A percentile compares a stretch with the other conserved stretches of the same genome.
phyloP scores from a whole-genome alignment of 1,140 invertebrate species.

The Euborellia annulipes region DNA sequence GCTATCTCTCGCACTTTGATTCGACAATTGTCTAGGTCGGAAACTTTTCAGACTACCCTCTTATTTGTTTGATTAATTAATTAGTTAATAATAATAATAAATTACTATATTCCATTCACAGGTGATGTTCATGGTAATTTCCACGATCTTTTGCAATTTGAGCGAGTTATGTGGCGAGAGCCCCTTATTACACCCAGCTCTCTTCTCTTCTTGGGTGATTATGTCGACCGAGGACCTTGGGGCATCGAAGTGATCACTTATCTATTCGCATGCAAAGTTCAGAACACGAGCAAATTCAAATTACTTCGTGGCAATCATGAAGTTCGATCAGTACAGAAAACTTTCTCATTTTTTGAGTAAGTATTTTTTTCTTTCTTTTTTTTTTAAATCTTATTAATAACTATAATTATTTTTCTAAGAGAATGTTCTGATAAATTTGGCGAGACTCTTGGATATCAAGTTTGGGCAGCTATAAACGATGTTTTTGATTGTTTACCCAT shows the following conservation, averaged over 20 bases:
- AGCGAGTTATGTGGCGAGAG: constrained; percentile 41
- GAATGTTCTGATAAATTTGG: constrained; percentile 51
- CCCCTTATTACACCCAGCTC: constrained; percentile 37
- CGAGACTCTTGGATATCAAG: constrained; percentile 34
- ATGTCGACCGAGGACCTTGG: constrained; percentile 43
- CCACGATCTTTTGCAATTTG: constrained; percentile 39
- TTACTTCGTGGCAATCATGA: constrained; percentile 50
- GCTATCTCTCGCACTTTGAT: too few relatives aligned
- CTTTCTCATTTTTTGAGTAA: constrained; percentile 52
- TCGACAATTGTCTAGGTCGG: too few relatives aligned
- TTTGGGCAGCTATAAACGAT: constrained; percentile 52
- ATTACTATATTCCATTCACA: constrained; percentile 5
- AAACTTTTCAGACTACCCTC: too few relatives aligned
- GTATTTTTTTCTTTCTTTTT: too few relatives aligned
- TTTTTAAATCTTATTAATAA: too few relatives aligned
- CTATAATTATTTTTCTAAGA: constrained; percentile 24
- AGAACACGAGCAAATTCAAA: constrained; percentile 40
- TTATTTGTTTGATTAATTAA: not conserved
- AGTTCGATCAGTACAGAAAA: constrained; percentile 44
- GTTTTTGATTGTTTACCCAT: constrained; percentile 55
- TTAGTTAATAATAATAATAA: too few relatives aligned
- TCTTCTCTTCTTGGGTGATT: constrained; percentile 49
- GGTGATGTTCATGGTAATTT: constrained; percentile 47
- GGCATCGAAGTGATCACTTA: constrained; percentile 46
- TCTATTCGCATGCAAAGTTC: constrained; percentile 45